phyloP scores from a whole-genome alignment of 2,113 vertebrate species.

The Acinonyx jubatus region DNA sequence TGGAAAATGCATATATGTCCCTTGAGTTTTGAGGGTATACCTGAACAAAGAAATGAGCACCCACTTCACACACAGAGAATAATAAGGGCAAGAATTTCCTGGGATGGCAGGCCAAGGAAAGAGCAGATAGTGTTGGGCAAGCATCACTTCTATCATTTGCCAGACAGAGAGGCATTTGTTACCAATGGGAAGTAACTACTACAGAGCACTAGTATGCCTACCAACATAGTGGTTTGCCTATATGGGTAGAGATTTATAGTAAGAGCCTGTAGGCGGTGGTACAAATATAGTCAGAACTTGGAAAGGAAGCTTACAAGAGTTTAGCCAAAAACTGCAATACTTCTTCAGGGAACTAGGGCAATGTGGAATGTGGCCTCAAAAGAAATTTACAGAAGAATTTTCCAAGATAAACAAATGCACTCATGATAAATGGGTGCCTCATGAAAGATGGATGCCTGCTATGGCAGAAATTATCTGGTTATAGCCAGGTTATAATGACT shows the following conservation, averaged over 20 bases:
- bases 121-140: background rate
- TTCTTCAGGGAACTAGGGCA: background rate
- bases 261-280: background rate
- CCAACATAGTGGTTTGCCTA: background rate
- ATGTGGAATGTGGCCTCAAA: background rate
- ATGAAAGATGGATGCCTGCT: background rate
- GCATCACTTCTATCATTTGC: background rate
- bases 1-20: background rate
- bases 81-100: background rate
- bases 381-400: constrained; percentile 11
- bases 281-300: background rate
- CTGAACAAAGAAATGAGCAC: background rate
- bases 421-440: background rate
- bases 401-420: background rate
- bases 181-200: background rate
- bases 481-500: background rate
- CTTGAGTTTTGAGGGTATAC: background rate
- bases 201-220: background rate
- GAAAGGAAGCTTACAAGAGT: background rate
- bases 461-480: background rate
- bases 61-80: background rate
- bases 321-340: background rate
- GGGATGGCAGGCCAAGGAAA: background rate
- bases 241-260: background rate
- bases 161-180: background rate